Conservation (phyloP, 2,113 vertebrate genomes). For the Laticauda colubrina region DNA sequence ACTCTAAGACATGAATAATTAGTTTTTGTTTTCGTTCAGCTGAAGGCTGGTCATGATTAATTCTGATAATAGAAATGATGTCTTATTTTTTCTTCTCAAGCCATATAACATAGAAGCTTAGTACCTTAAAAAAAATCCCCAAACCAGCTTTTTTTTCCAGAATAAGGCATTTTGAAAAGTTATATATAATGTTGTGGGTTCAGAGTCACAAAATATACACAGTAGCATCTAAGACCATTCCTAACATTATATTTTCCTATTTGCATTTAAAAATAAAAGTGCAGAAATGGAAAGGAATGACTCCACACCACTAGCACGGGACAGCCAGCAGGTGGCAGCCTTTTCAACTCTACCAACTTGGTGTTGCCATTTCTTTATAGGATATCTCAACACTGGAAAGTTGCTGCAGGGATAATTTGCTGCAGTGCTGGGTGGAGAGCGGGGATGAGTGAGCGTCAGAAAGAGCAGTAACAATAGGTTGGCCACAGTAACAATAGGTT, state of each 20-base stretch:
- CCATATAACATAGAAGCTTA: background rate
- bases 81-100: background rate
- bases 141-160: background rate
- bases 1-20: background rate
- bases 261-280: background rate
- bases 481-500: no score
- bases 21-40: background rate
- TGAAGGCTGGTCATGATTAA: no score
- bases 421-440: no score
- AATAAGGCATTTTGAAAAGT: background rate
- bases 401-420: no score
- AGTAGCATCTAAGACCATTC: background rate
- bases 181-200: background rate
- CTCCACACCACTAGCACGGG: no score
- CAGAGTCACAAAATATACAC: background rate
- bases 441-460: no score
- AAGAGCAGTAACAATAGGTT: no score
- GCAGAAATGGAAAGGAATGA: background rate
- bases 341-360: no score
- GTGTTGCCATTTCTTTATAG: no score
- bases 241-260: background rate
- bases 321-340: no score
- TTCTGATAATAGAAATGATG: background rate
- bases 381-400: no score
- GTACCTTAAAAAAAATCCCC: background rate